Conservation (phyloP, 2,888 invertebrate genomes). For the Leptogaster cylindrica region DNA sequence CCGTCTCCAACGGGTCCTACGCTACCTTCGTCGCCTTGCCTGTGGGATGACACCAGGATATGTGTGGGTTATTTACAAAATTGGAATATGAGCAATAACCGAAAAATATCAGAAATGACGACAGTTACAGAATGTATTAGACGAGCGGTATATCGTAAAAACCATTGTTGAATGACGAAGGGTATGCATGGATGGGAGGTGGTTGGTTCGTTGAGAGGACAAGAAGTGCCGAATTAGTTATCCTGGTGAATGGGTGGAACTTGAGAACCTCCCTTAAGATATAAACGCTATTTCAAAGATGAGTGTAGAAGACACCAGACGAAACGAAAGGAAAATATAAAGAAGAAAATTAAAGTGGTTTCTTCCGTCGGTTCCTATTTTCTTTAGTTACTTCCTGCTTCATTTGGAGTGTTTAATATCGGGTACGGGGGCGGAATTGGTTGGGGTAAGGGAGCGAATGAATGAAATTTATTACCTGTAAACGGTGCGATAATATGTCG, state of each 20-base stretch:
- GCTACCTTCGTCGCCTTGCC: constrained; percentile 60
- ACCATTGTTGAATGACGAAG: no score
- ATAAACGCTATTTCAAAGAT: background rate
- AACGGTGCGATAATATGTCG: constrained; percentile 74
- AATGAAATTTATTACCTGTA: constrained; percentile 63
- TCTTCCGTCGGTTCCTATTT: constrained; percentile 3
- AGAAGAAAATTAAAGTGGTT: constrained; percentile 12
- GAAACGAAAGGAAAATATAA: constrained; percentile 22
- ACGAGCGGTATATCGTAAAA: no score
- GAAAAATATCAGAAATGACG: constrained; percentile 13
- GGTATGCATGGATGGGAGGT: no score
- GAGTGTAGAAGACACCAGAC: constrained; percentile 3
- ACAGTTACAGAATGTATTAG: no score
- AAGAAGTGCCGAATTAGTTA: constrained; percentile 6
- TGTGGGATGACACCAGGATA: constrained; percentile 46
- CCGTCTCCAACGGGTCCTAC: constrained; percentile 64
- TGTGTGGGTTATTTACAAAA: constrained; percentile 3
- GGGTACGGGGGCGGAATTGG: background rate
- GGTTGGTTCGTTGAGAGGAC: no score
- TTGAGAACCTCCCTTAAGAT: constrained; percentile 6
- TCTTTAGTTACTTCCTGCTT: background rate
- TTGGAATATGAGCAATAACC: constrained; percentile 1
- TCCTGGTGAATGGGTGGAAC: background rate
- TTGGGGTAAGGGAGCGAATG: background rate
- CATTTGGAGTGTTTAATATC: background rate